phyloP scores from a whole-genome alignment of 2,888 invertebrate genomes.

The Drosophila merina region DNA sequence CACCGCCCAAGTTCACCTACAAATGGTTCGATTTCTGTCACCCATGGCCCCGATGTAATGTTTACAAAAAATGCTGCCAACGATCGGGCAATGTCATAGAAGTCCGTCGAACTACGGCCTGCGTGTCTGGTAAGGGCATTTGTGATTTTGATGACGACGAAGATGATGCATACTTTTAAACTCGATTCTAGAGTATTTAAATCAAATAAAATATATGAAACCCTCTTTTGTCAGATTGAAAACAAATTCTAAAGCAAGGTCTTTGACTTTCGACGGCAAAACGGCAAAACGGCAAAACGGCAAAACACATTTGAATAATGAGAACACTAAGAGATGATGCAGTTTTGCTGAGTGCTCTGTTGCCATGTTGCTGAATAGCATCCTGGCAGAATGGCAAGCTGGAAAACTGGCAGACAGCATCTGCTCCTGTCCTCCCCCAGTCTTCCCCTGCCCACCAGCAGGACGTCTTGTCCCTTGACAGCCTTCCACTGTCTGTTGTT shows the following conservation, averaged over 20 bases:
- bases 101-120: background rate
- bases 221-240: too few relatives aligned
- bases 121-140: background rate
- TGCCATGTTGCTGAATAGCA: constrained; percentile 34
- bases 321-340: constrained; percentile 53
- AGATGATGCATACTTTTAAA: background rate
- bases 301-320: constrained; percentile 69
- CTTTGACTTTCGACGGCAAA: constrained; percentile 10
- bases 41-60: background rate
- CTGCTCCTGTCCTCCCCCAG: constrained; percentile 28
- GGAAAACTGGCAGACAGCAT: constrained; percentile 36
- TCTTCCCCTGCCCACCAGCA: constrained; percentile 28
- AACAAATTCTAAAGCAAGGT: background rate
- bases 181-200: background rate
- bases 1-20: background rate
- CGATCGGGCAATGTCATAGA: background rate
- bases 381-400: constrained; percentile 1
- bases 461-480: constrained; percentile 42
- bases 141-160: background rate
- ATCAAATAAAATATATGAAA: background rate
- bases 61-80: background rate
- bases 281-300: constrained; percentile 19
- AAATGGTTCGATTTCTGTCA: background rate
- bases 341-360: constrained; percentile 47
- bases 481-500: constrained; percentile 38